Evolutionary conservation across 2,113 vertebrate species (phyloP).

Genomic region (Onychostoma macrolepis): DNA sequence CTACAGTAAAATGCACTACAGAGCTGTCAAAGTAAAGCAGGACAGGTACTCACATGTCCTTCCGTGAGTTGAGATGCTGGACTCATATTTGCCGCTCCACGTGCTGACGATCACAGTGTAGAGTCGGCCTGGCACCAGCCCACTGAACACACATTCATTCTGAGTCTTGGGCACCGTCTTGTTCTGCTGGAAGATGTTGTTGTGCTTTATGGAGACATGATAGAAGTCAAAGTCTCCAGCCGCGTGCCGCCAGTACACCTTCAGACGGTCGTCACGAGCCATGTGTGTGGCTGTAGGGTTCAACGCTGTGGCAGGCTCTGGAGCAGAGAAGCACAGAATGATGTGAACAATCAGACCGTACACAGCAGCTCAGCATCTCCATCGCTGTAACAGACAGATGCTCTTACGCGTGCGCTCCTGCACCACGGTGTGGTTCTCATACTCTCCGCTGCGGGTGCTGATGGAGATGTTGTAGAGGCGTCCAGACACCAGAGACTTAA

Average conservation of each 20-base stretch:
- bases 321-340: constrained; percentile 37
- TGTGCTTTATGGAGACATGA: constrained; percentile 91
- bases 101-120: constrained; percentile 92
- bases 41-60: constrained; percentile 85
- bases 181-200: constrained; percentile 86
- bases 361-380: background rate
- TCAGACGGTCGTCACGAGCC: constrained; percentile 90
- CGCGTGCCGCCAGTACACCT: constrained; percentile 90
- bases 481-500: constrained; percentile 88
- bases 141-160: constrained; percentile 87
- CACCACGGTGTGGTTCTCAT: constrained; percentile 82
- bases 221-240: constrained; percentile 92
- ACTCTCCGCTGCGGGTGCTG: constrained; percentile 83
- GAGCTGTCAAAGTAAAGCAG: background rate
- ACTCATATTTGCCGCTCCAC: constrained; percentile 86
- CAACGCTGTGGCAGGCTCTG: constrained; percentile 90
- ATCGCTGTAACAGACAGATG: background rate
- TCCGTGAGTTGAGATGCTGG: constrained; percentile 84
- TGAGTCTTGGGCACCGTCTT: constrained; percentile 79
- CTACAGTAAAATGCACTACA: background rate
- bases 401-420: constrained; percentile 88
- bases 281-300: constrained; percentile 87
- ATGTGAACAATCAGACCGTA: background rate
- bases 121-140: constrained; percentile 86
- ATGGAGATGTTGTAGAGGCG: constrained; percentile 89